Conservation (phyloP, 2,888 invertebrate species). For the Scaptomyza reducta region DNA sequence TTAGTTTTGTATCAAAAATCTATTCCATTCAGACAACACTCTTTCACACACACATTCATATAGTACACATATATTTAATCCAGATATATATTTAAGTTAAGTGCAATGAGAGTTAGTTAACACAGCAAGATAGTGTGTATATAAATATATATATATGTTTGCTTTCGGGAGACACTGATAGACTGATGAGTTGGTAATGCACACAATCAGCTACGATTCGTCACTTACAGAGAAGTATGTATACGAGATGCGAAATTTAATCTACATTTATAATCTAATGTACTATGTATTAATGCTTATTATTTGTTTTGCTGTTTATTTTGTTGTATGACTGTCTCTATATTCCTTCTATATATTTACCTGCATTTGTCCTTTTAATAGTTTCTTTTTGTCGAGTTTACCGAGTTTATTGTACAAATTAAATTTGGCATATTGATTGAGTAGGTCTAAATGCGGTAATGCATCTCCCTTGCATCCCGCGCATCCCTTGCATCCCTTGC, state of each 20-base stretch:
- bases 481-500: neutral
- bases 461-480: neutral
- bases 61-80: conserved; percentile 1
- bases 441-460: conserved; percentile 50
- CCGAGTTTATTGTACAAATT: conserved; percentile 52
- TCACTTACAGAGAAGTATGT: conserved; percentile 17
- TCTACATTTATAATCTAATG: conserved; percentile 40
- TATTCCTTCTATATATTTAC: conserved; percentile 53
- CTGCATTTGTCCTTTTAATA: conserved; percentile 72
- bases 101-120: conserved; percentile 40
- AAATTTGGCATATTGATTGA: conserved; percentile 73
- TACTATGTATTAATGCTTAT: conserved; percentile 7
- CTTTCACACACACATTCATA: neutral
- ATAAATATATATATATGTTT: neutral
- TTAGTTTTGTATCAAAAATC: conserved; percentile 51
- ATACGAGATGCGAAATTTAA: conserved; percentile 52
- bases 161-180: conserved; percentile 5
- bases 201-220: conserved; percentile 22
- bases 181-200: conserved; percentile 12
- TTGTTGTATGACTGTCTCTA: conserved; percentile 41
- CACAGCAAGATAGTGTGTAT: conserved; percentile 36
- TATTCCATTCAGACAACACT: conserved; percentile 9
- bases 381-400: conserved; percentile 29
- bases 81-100: conserved; percentile 9
- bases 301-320: conserved; percentile 3